A percentile compares a stretch with the other conserved stretches of the same genome.
phyloP scores from a whole-genome alignment of 2,113 vertebrate genomes.

The Prietella phreatophila region DNA sequence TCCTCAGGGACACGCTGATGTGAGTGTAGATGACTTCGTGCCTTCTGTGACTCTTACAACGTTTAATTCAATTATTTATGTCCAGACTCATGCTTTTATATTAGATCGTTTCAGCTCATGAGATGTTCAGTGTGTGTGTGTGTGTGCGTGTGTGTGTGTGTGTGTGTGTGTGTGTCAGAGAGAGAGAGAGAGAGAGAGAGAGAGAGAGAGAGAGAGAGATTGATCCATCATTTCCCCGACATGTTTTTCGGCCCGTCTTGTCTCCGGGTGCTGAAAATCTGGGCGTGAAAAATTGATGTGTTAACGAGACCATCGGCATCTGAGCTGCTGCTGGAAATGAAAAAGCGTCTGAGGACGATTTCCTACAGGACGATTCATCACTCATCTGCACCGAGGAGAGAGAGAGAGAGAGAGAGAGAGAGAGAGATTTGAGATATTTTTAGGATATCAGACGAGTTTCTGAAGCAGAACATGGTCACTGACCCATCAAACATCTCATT shows the following conservation, averaged over 20 bases:
- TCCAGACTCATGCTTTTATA: background rate
- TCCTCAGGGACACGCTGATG: background rate
- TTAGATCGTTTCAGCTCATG: background rate
- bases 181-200: no score
- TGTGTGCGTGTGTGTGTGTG: background rate
- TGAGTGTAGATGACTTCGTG: background rate
- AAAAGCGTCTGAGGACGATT: constrained; percentile 4
- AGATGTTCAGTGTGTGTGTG: background rate
- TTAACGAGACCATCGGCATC: constrained; percentile 26
- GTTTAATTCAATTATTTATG: background rate
- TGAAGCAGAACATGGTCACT: background rate
- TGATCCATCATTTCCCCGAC: constrained; percentile 18
- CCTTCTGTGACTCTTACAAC: background rate
- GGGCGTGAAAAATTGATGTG: constrained; percentile 30
- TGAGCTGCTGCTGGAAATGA: constrained; percentile 26
- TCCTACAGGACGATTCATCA: background rate
- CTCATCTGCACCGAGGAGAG: background rate
- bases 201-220: background rate
- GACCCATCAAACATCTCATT: background rate
- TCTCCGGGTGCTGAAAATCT: background rate
- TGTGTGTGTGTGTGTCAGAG: constrained; percentile 3
- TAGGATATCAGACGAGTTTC: background rate
- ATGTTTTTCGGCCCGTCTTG: background rate
- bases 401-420: no score
- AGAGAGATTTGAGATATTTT: background rate